Conservation (phyloP, 2,797 vertebrate species). For the Brachymystax lenok region DNA sequence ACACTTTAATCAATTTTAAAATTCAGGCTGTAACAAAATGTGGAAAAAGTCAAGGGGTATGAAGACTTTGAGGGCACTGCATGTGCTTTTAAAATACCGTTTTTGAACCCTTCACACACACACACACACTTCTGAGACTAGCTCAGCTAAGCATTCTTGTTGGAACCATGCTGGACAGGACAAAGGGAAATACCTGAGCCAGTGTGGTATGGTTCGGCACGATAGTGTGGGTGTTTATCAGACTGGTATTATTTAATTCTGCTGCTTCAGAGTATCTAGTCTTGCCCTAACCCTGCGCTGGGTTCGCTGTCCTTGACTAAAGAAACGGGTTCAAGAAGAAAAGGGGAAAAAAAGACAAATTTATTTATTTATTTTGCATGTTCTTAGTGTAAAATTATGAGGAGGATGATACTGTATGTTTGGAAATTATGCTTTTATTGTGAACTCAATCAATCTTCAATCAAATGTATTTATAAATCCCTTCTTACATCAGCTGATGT, state of each 20-base stretch:
- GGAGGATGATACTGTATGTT: conserved; percentile 54
- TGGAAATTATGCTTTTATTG: conserved; percentile 76
- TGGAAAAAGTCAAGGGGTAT: too few relatives aligned
- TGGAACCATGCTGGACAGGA: too few relatives aligned
- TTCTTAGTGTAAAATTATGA: conserved; percentile 65
- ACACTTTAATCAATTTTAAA: too few relatives aligned
- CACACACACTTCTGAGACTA: too few relatives aligned
- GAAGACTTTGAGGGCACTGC: too few relatives aligned
- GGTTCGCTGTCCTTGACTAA: conserved; percentile 49
- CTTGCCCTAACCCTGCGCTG: conserved; percentile 32
- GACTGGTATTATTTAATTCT: conserved; percentile 40
- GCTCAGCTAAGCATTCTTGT: too few relatives aligned
- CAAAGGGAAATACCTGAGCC: too few relatives aligned
- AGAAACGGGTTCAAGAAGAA: conserved; percentile 33
- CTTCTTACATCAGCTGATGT: too few relatives aligned
- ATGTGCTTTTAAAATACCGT: conserved; percentile 42
- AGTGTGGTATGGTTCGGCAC: too few relatives aligned
- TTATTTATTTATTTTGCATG: conserved; percentile 68
- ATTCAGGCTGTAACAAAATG: too few relatives aligned
- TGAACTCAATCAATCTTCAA: conserved; percentile 63
- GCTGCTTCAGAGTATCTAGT: conserved; percentile 48
- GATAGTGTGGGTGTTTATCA: too few relatives aligned
- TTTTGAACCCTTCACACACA: too few relatives aligned
- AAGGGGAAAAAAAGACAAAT: conserved; percentile 27
- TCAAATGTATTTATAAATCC: conserved; percentile 32